Evolutionary conservation across 2,888 invertebrate species (phyloP), one percentile per base, ranked within the genome.

Genomic region (Hyposoter dolosus): DNA sequence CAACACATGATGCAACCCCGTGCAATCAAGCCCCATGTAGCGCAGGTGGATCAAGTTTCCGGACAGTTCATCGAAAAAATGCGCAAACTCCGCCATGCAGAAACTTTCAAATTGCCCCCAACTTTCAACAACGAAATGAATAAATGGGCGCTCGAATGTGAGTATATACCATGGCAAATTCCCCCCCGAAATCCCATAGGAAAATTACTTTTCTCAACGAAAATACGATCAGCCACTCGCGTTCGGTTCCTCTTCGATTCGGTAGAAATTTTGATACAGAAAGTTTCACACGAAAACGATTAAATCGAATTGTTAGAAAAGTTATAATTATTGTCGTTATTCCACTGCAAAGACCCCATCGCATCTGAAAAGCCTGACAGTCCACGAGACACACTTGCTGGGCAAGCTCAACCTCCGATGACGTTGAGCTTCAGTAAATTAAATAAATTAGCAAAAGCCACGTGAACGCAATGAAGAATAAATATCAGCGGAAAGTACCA

Each of bases 101-200:
- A 94, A 84, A 96, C 96, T 88, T 93, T 95, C 71, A 96, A 97
- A 92, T 94, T 97, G 88, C 96, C 96, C n/a, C 94, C 95, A 71
- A 95, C 96, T 92, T 97, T 97, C 93, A 95, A 96, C 87, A 96
- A 95, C 87, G 97, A 97, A 93, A 95, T 97, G 83, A 96, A 96
- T 93, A 97, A 97, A 95, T 98, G 97, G 97, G 96, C 97, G 28
- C 95, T 98, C 83, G 97, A 98, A 95, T 97, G 97, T 97, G 95
- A 96, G 96, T 96, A 92, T 28, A 50, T 40, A 69, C 28, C 43
- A 68, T 75, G 23, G 50, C 69, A 53, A 17, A 47, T 75, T 17
- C 19, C 28, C 32, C 12, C 4, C 3, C 3, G 3, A 10, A 56
- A 56, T 23, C 23, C 23, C 56, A 23, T 28, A 12, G 12, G 3